Evolutionary conservation across 1,140 invertebrate genomes (phyloP), one percentile per base, ranked within the genome.

Genomic region (Eupristina koningsbergeri): DNA sequence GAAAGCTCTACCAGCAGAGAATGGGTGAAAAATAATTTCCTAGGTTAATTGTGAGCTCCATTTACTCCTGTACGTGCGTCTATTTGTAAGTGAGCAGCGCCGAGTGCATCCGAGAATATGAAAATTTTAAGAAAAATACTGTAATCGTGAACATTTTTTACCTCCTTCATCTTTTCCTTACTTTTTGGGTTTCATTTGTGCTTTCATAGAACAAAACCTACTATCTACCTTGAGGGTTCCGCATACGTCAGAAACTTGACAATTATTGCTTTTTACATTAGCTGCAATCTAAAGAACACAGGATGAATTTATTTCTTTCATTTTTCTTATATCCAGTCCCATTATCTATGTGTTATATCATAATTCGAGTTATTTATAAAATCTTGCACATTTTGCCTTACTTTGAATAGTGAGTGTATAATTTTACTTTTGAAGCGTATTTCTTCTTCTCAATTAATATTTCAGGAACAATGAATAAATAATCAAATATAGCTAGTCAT

Each of bases 11-110:
- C 8, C 11, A 26, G 22, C 22, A 41, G 36, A 69, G 78, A 71
- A 85, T 69, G 87, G 80, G 73, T 50, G 78, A 87, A 89, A 86
- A 90, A 89, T 90, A 89, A 89, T 90, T 89, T 87, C 69, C 77
- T 79, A 58, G 86, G 87, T 89, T 90, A 89, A 90, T 89, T 90
- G 85, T 85, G 81, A 85, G 80, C 78, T 84, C n/a, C 71, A 84
- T 84, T 81, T 84, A 61, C 83, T 64, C 47, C 36, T 86, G 53
- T 77, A 87, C 85, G 85, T 85, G 81, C 63, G 83, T 82, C 83
- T 76, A 85, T 79, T 86, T 83, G 86, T 81, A 81, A 87, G 63
- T n/a, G 71, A 36, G 9, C 17, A 1, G 1, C 26, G 19, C 11
- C 29, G 31, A 61, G 75, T 47, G 69, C 73, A 81, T 84, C 45